Evolutionary conservation across 2,888 invertebrate genomes (phyloP), one percentile per base, ranked within the genome.

Genomic region (Zeuzera pyrina): DNA sequence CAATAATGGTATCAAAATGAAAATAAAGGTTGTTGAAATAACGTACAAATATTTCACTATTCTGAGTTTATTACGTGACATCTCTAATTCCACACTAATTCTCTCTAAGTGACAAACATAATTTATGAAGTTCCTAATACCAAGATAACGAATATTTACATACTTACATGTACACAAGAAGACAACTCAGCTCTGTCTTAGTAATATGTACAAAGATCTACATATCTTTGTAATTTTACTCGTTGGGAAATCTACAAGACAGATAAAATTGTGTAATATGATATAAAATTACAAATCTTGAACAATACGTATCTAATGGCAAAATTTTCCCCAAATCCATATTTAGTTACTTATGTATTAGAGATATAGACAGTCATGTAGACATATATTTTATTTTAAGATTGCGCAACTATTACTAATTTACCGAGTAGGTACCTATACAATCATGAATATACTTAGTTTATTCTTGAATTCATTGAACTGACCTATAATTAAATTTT

Each of bases 121-220:
- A 83, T 83, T 83, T 83, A 83, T 81, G 83, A 78, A 79, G 81
- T 77, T 71, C 72, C 69, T 78, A 79, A 81, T 79, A 71, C 69
- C 60, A 40, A 71, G 83, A 81, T 83, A 81, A 81, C 70, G 62
- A 43, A 64, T 79, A 72, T 81, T 81, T 81, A 78, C 81, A 70
- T 68, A 69, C 68, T 69, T 67, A 48, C 61, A 60, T 5, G 67
- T 61, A 73, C 59, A 77, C 78, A 77, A 47, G 53, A 57, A 71
- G 66, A 68, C 70, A 64, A 62, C 68, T 70, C 70, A 64, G 57
- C 73, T 73, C 64, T 71, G 76, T 73, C 77, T 76, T 69, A 68
- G 70, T 76, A 58, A 56, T 66, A 61, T 72, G 73, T 74, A 69
- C 70, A 70, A 65, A 74, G 71, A 70, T 72, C 63, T 72, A 28